Evolutionary conservation across 2,113 vertebrate species (phyloP).

Genomic region (Rhadina sibilatrix): DNA sequence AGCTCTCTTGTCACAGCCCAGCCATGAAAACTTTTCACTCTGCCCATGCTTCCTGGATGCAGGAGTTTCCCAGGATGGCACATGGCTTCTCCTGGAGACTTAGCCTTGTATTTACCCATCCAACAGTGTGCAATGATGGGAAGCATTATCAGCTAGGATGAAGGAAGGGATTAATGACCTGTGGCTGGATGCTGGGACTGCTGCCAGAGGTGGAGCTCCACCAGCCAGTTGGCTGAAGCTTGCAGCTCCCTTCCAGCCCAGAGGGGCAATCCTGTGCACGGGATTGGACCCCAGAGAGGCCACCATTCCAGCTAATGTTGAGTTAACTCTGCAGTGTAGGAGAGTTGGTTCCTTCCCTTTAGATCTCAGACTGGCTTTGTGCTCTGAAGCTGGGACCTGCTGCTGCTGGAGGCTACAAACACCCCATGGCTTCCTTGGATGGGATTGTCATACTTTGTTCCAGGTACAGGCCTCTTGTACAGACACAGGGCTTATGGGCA

Average conservation of each 20-base stretch:
- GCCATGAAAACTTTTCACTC: neutral
- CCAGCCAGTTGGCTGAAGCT: neutral
- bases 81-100: neutral
- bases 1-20: neutral
- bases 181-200: neutral
- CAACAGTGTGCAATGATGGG: neutral
- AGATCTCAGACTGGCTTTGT: neutral
- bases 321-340: neutral
- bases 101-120: neutral
- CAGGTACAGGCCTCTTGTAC: neutral
- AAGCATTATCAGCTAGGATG: accelerated
- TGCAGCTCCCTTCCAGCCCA: neutral
- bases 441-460: neutral
- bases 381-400: neutral
- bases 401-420: neutral
- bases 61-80: neutral
- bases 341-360: neutral
- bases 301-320: neutral
- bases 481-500: neutral
- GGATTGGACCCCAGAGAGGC: neutral
- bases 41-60: neutral
- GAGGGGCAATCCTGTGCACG: accelerated
- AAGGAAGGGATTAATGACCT: neutral
- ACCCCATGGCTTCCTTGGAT: neutral
- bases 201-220: neutral